Evolutionary conservation across 2,888 invertebrate species (phyloP), one percentile per base, ranked within the genome.

Genomic region (Archaeoteleia sp.): DNA sequence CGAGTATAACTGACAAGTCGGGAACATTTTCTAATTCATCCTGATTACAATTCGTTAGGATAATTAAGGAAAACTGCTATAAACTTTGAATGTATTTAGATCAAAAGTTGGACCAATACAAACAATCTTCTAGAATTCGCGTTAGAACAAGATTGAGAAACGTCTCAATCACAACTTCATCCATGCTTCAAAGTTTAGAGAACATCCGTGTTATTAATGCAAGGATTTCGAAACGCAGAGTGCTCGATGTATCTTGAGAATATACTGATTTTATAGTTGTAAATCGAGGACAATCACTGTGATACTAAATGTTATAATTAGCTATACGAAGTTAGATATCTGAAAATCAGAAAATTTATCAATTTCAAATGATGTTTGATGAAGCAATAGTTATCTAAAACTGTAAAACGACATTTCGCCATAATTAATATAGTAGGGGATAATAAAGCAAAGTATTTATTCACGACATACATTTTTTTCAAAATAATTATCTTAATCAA

Each of bases 181-280:
- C 77, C 75, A 75, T 75, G 75, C 72, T 75, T 76, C 75, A 71
- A 79, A 79, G 77, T 79, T 79, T 79, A 71, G 76, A 77, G 76
- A 76, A 74, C 75, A 72, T 62, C 73, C 60, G 76, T 68, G 73
- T 80, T 77, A 80, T 79, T 80, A 79, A 80, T 80, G 80, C 75
- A 74, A 74, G 73, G 73, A 78, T 58, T 55, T 54, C 66, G 57
- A 8, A 17, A 9, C 32, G 30, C 39, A 39, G 30, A 13, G 17
- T 10, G 34, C 51, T 34, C 55, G 57, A 65, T 57, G 65, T 40
- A 57, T 65, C 57, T 48, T 53, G 42, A 17, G 45, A 13, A n/a
- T 53, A 29, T 49, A 55, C 62, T 42, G 58, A 66, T 58, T 66
- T 53, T 54, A 46, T 53, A 46, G 35, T 65, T 46, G 46, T 32